Percentiles rank a stretch among this genome's conserved stretches.
These are phyloP conservation scores for Diachasma alloeum DNA, from an alignment of 1,140 invertebrate species.

Conservation along the genomic window DNA sequence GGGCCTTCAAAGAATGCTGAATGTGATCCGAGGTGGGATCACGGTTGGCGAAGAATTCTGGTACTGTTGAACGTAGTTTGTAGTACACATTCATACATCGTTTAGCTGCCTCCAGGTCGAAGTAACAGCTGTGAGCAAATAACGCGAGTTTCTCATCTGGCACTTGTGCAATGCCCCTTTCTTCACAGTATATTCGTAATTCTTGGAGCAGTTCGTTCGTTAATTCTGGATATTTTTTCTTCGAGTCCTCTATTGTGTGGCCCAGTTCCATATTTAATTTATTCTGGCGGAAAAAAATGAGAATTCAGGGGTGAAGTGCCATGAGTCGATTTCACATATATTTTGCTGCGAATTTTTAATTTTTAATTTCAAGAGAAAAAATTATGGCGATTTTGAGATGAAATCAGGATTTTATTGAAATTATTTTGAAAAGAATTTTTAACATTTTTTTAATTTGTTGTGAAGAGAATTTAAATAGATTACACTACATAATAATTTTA, in stretches of 20 bases:
- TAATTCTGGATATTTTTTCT: constrained; percentile 43
- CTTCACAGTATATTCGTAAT: constrained; percentile 42
- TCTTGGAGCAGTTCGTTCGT: constrained; percentile 44
- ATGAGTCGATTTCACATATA: too few species aligned
- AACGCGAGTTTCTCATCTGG: constrained; percentile 62
- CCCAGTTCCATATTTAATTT: constrained; percentile 48
- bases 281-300: background rate
- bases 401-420: too few species aligned
- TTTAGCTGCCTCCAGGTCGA: constrained; percentile 65
- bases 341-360: background rate
- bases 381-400: too few species aligned
- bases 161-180: constrained; percentile 38
- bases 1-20: constrained; percentile 53
- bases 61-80: constrained; percentile 63
- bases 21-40: constrained; percentile 55
- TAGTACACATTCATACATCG: constrained; percentile 71
- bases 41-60: constrained; percentile 70
- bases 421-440: too few species aligned
- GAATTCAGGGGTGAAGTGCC: too few species aligned
- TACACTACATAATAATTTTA: too few species aligned
- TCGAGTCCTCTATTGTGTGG: constrained; percentile 44
- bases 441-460: too few species aligned
- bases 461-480: too few species aligned
- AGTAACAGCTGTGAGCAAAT: constrained; percentile 70
- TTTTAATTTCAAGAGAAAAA: too few species aligned